These are phyloP conservation scores for Zaprionus lineosus DNA, from an alignment of 2,888 invertebrate genomes.

Conservation along the genomic window DNA sequence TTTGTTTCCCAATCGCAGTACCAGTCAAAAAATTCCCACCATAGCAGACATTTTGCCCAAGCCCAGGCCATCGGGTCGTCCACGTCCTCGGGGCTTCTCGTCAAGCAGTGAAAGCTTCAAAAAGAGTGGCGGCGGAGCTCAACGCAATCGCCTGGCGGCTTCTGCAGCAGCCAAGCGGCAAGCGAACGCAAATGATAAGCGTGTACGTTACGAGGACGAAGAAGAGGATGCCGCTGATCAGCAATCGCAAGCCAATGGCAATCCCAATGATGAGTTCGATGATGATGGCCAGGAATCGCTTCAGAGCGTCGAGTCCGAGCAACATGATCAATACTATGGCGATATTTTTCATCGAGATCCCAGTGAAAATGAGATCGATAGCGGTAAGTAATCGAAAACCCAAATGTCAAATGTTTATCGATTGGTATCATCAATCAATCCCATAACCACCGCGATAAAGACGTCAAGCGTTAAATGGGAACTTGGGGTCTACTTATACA, in stretches of 20 bases:
- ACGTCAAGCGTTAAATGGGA: constrained; percentile 22
- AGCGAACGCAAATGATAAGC: constrained; percentile 5
- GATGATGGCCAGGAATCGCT: constrained; percentile 81
- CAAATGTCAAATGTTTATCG: neutral
- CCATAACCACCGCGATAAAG: constrained; percentile 25
- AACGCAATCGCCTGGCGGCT: constrained; percentile 60
- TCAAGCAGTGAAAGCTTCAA: constrained; percentile 47
- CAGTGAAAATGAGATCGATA: constrained; percentile 81
- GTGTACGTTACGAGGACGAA: constrained; percentile 41
- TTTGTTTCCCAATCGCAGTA: constrained; percentile 85
- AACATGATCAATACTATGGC: constrained; percentile 86
- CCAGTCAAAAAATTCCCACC: constrained; percentile 84
- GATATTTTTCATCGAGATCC: constrained; percentile 83
- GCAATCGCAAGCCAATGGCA: constrained; percentile 34
- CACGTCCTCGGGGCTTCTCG: constrained; percentile 72
- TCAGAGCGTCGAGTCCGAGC: constrained; percentile 89
- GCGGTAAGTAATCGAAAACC: constrained; percentile 67
- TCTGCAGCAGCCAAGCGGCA: constrained; percentile 48
- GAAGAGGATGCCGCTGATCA: constrained; percentile 45
- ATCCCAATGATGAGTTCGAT: constrained; percentile 62
- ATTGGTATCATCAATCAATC: constrained; percentile 46
- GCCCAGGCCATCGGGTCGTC: constrained; percentile 72
- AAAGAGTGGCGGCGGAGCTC: constrained; percentile 50
- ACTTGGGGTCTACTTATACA: too few relatives aligned
- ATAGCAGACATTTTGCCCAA: constrained; percentile 87